phyloP scores from a whole-genome alignment of 2,797 vertebrate species.

The Lacerta viridis region DNA sequence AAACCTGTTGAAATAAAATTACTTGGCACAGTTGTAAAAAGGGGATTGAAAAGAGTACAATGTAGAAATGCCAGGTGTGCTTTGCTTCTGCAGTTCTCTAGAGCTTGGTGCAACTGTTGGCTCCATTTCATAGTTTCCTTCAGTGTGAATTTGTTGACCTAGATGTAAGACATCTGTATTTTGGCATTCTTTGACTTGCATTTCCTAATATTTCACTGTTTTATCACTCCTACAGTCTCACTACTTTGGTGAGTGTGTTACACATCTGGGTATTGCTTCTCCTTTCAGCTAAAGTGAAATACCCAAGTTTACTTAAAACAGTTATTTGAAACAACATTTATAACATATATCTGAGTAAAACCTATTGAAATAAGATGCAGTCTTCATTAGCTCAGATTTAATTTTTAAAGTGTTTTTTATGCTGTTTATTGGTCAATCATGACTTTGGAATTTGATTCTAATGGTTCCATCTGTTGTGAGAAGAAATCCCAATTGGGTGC shows the following conservation, averaged over 20 bases:
- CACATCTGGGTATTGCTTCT: background rate
- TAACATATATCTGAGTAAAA: background rate
- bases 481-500: background rate
- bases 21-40: background rate
- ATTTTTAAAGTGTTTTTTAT: background rate
- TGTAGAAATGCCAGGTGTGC: background rate
- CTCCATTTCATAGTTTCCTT: background rate
- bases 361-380: background rate
- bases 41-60: background rate
- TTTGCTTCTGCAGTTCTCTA: background rate
- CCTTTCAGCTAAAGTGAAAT: background rate
- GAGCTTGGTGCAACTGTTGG: background rate
- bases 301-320: background rate
- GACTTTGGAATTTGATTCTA: background rate
- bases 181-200: background rate
- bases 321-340: background rate
- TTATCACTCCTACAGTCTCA: background rate
- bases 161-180: constrained; percentile 28
- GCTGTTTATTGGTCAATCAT: background rate
- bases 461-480: background rate
- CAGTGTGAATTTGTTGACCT: background rate
- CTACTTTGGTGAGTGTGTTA: background rate
- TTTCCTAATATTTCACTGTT: background rate
- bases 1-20: constrained; percentile 1
- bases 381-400: background rate